Evolutionary conservation across 2,113 vertebrate species (phyloP).

Genomic region (Microcebus ravelobensis): DNA sequence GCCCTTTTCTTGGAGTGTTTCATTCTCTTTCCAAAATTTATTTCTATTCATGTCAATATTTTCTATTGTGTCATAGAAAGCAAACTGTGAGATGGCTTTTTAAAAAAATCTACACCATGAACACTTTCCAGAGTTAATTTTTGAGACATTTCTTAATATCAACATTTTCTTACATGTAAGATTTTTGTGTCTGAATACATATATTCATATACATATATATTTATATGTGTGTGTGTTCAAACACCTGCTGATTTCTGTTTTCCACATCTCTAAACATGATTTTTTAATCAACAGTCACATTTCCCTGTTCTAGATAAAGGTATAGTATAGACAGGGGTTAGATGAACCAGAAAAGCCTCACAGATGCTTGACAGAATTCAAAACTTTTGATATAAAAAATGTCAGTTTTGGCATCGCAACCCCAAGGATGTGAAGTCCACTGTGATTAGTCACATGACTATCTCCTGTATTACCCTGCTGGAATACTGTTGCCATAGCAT

Average conservation of each 20-base stretch:
- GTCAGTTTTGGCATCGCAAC: neutral
- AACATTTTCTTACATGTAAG: neutral
- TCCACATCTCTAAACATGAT: rapidly evolving
- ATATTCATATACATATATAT: neutral
- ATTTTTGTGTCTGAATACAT: neutral
- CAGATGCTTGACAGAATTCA: neutral
- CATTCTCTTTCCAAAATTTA: neutral
- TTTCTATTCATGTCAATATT: constrained; percentile 29
- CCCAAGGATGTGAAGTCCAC: constrained; percentile 62
- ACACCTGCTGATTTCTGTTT: neutral
- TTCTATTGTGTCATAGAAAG: neutral
- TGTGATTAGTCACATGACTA: neutral
- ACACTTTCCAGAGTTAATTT: neutral
- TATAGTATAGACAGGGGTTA: neutral
- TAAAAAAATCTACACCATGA: neutral
- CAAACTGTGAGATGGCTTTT: neutral
- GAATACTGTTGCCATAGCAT: constrained; percentile 72
- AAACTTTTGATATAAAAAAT: neutral
- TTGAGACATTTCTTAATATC: neutral
- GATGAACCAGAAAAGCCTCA: neutral
- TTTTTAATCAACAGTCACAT: neutral
- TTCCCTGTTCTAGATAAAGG: neutral
- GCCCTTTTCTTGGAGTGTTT: neutral
- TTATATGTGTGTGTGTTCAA: neutral
- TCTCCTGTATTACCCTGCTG: neutral